phyloP scores from a whole-genome alignment of 2,797 vertebrate species.

The Manis pentadactyla region DNA sequence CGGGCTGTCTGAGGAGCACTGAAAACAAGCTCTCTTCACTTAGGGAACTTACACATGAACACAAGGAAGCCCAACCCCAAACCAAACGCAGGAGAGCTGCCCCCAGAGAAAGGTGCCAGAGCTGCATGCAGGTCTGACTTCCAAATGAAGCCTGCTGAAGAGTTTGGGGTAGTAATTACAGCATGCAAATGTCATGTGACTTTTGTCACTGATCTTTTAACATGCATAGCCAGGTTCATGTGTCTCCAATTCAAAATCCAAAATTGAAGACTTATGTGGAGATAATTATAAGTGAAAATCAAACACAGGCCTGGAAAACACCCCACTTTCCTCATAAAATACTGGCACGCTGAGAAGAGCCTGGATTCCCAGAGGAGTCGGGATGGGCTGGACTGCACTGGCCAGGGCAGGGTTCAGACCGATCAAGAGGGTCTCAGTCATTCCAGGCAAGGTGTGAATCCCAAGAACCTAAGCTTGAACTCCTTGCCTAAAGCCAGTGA shows the following conservation, averaged over 20 bases:
- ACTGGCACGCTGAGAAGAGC: slow-evolving; percentile 63
- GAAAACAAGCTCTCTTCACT: neutral
- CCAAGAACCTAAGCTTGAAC: fast-evolving
- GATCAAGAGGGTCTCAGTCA: fast-evolving
- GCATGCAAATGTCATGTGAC: slow-evolving; percentile 80
- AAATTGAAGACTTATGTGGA: slow-evolving; percentile 87
- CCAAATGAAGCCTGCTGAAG: slow-evolving; percentile 71
- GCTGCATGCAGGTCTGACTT: slow-evolving; percentile 68
- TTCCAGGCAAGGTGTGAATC: too few species aligned
- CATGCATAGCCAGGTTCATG: slow-evolving; percentile 82
- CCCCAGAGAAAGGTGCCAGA: neutral
- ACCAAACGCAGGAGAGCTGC: neutral
- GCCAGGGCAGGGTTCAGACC: neutral
- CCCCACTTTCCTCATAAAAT: slow-evolving; percentile 79
- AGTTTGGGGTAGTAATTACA: slow-evolving; percentile 73
- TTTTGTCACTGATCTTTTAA: slow-evolving; percentile 85
- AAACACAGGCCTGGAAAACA: slow-evolving; percentile 82
- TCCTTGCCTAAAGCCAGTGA: neutral
- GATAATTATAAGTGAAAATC: slow-evolving; percentile 86
- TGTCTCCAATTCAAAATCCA: slow-evolving; percentile 85
- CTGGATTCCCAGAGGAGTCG: slow-evolving; percentile 61
- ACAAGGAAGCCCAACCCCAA: neutral
- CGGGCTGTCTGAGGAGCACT: fast-evolving
- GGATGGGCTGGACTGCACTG: fast-evolving
- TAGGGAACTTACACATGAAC: neutral